Evolutionary conservation across 2,888 invertebrate genomes (phyloP).

Genomic region (Colletes collaris): DNA sequence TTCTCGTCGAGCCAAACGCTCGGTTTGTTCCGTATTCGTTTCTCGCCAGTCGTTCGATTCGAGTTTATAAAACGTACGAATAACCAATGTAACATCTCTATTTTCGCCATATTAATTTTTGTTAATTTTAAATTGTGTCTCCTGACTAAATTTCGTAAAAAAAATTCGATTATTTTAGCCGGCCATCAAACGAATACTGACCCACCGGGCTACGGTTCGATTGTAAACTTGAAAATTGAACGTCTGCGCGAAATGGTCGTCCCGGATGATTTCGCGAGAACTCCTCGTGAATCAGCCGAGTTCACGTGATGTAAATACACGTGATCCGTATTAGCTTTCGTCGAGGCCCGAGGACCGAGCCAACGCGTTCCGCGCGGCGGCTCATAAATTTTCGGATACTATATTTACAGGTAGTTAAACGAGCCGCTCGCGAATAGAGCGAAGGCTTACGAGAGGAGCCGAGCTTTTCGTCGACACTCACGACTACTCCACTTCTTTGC

Average conservation of each 20-base stretch:
- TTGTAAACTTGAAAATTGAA: slow-evolving; percentile 48
- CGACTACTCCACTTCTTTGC: slow-evolving; percentile 12
- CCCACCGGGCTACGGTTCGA: neutral
- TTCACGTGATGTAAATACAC: slow-evolving; percentile 59
- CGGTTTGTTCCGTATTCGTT: too few relatives aligned
- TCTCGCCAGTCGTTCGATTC: too few relatives aligned
- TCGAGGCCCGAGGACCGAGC: slow-evolving; percentile 37
- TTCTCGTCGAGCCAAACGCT: too few relatives aligned
- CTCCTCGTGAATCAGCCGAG: slow-evolving; percentile 46
- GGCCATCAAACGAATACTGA: too few relatives aligned
- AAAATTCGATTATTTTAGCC: too few relatives aligned
- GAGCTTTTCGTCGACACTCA: neutral
- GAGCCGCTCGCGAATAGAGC: neutral
- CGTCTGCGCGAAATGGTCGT: slow-evolving; percentile 4
- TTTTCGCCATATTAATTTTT: too few relatives aligned
- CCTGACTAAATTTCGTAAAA: too few relatives aligned
- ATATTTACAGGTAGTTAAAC: slow-evolving; percentile 20
- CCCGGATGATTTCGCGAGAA: slow-evolving; percentile 27
- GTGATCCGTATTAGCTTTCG: slow-evolving; percentile 58
- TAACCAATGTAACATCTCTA: too few relatives aligned
- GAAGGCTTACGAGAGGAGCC: neutral
- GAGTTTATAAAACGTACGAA: too few relatives aligned
- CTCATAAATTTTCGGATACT: slow-evolving; percentile 40
- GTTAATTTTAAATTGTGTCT: too few relatives aligned
- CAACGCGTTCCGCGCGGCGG: slow-evolving; percentile 31